Percentiles rank a stretch among this genome's conserved stretches.
Evolutionary conservation across 2,888 invertebrate species (phyloP).

Genomic region (Timema cristinae): DNA sequence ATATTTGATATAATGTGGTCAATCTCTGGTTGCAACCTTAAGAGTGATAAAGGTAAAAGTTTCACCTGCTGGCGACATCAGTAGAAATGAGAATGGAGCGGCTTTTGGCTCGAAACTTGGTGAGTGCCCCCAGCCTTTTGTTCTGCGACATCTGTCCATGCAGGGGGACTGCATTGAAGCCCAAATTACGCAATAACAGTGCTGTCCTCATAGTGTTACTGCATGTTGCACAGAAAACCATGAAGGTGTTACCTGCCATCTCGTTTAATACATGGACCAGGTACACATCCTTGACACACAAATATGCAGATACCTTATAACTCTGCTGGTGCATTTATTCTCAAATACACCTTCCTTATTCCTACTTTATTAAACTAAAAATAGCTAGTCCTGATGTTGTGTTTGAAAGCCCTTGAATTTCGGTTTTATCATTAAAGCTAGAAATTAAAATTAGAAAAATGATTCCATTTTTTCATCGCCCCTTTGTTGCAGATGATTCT

Average conservation of each 20-base stretch:
- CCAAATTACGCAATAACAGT: slow-evolving; percentile 82
- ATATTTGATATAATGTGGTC: too few species aligned
- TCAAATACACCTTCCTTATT: too few species aligned
- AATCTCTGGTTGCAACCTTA: too few species aligned
- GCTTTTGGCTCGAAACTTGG: slow-evolving; percentile 92
- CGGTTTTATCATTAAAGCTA: too few species aligned
- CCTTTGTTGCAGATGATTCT: too few species aligned
- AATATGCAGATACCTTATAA: too few species aligned
- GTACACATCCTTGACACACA: slow-evolving; percentile 76
- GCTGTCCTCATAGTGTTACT: slow-evolving; percentile 87
- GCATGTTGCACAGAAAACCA: slow-evolving; percentile 96
- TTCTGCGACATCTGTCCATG: slow-evolving; percentile 99
- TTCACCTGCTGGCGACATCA: slow-evolving; percentile 92
- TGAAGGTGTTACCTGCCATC: slow-evolving; percentile 90
- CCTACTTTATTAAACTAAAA: too few species aligned
- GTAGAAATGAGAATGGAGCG: slow-evolving; percentile 96
- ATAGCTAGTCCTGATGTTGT: too few species aligned
- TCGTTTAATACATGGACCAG: slow-evolving; percentile 93
- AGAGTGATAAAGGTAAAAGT: background rate
- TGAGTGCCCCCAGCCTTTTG: slow-evolving; percentile 88
- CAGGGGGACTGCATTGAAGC: slow-evolving; percentile 91
- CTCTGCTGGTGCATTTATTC: too few species aligned
- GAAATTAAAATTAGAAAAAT: too few species aligned
- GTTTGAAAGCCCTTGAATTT: too few species aligned
- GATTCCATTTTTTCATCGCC: too few species aligned